These are phyloP conservation scores for Oikopleura dioica DNA, from an alignment of 23 tunicate genomes.

Conservation along the genomic window DNA sequence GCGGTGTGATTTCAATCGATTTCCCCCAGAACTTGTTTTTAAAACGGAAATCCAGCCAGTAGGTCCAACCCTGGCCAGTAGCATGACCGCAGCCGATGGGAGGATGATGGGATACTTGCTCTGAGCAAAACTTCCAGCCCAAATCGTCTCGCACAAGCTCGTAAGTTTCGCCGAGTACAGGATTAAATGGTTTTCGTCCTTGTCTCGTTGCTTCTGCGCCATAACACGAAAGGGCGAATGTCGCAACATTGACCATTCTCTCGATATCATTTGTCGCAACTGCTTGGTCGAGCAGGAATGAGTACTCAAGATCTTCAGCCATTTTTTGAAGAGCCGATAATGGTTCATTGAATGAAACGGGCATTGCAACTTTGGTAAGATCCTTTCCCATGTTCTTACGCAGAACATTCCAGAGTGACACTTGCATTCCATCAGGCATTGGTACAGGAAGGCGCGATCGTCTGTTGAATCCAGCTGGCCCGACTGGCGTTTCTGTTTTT, in stretches of 20 bases:
- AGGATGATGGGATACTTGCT: conserved; percentile 92
- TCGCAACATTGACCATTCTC: conserved; percentile 46
- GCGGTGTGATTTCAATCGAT: conserved; percentile 69
- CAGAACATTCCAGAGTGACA: conserved; percentile 42
- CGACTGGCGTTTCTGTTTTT: not conserved
- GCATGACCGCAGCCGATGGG: conserved; percentile 71
- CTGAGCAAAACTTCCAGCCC: conserved; percentile 53
- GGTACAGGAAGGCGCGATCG: not conserved
- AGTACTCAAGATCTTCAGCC: conserved; percentile 71
- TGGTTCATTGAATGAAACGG: conserved; percentile 79
- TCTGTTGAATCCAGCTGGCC: not conserved
- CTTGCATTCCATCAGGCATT: conserved; percentile 9
- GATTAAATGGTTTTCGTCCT: conserved; percentile 91
- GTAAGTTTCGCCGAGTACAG: conserved; percentile 71
- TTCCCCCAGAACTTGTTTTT: conserved; percentile 91
- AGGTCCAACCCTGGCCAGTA: conserved; percentile 28
- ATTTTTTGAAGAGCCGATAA: conserved; percentile 56
- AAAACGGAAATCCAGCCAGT: conserved; percentile 68
- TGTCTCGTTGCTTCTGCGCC: conserved; percentile 21
- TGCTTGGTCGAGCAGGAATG: conserved; percentile 44
- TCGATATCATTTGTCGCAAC: conserved; percentile 35
- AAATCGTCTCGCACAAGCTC: conserved; percentile 71
- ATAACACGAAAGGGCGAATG: conserved; percentile 61
- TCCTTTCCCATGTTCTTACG: conserved; percentile 88
- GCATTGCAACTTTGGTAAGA: conserved; percentile 87